phyloP scores from a whole-genome alignment of 2,113 vertebrate genomes.

The Brachyhypopomus gauderio region DNA sequence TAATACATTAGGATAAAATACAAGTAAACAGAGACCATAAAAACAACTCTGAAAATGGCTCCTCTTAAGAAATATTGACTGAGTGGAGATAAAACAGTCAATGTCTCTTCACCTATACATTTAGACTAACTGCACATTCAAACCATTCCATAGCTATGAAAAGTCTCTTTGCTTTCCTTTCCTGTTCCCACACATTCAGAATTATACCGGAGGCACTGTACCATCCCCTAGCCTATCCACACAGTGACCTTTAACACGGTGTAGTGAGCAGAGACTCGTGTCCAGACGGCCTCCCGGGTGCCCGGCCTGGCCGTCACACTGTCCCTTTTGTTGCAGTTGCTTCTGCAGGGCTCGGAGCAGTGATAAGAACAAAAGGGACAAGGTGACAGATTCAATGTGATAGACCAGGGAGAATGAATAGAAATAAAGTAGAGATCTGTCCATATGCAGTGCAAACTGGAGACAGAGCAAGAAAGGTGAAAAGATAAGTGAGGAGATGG shows the following conservation, averaged over 20 bases:
- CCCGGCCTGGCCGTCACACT: background rate
- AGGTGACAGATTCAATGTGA: background rate
- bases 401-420: background rate
- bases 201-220: background rate
- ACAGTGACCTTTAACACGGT: background rate
- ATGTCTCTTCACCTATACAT: background rate
- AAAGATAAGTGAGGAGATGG: conserved; percentile 14
- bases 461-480: background rate
- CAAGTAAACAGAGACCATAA: conserved; percentile 14
- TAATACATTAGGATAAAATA: background rate
- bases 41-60: conserved; percentile 10
- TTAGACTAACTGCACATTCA: background rate
- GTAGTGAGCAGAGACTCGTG: background rate
- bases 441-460: background rate
- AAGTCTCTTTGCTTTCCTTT: background rate
- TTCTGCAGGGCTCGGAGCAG: background rate
- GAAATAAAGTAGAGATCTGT: background rate
- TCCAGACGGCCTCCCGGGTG: background rate
- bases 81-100: background rate
- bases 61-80: conserved; percentile 10
- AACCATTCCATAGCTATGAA: background rate
- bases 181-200: background rate
- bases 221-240: background rate
- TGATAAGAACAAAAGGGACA: too few species aligned
- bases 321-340: too few species aligned